Conservation (phyloP, 2,113 vertebrate species). For the Aleadryas rufinucha region DNA sequence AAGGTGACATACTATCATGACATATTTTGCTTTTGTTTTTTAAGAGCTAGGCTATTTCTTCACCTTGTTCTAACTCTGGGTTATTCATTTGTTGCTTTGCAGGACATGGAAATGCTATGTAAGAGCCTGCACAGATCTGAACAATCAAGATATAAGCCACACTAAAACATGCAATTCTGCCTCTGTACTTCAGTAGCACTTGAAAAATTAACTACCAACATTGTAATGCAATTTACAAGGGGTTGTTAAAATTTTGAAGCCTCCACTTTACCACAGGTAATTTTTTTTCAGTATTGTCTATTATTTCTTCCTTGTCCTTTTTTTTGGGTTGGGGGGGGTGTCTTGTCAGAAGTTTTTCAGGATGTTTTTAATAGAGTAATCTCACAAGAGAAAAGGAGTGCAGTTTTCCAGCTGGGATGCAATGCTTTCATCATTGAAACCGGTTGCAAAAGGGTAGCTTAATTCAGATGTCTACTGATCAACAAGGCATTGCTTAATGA, state of each 20-base stretch:
- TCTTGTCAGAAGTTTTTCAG: neutral
- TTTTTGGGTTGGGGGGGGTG: accelerated
- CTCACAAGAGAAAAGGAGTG: neutral
- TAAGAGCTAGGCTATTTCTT: neutral
- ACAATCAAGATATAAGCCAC: neutral
- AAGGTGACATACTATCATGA: neutral
- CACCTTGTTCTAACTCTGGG: neutral
- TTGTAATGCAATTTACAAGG: neutral
- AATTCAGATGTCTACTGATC: neutral
- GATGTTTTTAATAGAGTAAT: neutral
- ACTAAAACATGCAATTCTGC: neutral
- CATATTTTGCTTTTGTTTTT: neutral
- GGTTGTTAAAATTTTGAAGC: neutral
- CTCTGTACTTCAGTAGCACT: neutral
- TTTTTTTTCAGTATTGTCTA: neutral
- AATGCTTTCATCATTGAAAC: neutral
- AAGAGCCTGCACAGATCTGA: neutral
- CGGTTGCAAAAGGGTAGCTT: neutral
- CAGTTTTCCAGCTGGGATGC: neutral
- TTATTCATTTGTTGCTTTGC: neutral
- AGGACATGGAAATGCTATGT: neutral
- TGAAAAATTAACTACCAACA: neutral
- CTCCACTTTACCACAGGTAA: neutral
- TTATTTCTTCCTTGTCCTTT: neutral
- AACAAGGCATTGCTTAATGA: neutral